Percentiles rank a stretch among this genome's conserved stretches.
These are phyloP conservation scores for Cacoxenus indagator DNA, from an alignment of 2,888 invertebrate species.

Conservation along the genomic window DNA sequence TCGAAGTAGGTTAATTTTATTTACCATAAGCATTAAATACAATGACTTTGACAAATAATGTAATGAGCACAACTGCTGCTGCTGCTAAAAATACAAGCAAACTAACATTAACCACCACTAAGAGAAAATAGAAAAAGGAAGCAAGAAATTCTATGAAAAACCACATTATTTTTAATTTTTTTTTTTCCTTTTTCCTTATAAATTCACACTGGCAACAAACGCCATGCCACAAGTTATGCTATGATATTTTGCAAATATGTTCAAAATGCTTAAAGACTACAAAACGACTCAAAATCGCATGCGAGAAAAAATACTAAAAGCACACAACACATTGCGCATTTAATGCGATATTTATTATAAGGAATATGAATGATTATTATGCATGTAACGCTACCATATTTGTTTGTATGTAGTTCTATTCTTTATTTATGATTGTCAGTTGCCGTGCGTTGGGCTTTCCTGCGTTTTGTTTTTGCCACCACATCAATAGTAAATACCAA, in stretches of 20 bases:
- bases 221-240: conserved; percentile 7
- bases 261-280: neutral
- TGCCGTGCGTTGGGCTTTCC: too few relatives aligned
- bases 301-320: neutral
- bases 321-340: neutral
- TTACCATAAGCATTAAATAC: neutral
- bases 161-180: neutral
- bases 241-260: neutral
- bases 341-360: neutral
- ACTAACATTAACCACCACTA: neutral
- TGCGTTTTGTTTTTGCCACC: neutral
- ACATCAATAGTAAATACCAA: conserved; percentile 8
- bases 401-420: neutral
- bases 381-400: neutral
- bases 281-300: neutral
- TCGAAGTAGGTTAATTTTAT: neutral
- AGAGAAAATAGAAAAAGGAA: too few relatives aligned
- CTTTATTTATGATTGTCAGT: too few relatives aligned
- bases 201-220: neutral
- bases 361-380: neutral
- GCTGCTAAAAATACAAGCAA: neutral
- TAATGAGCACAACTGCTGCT: too few relatives aligned
- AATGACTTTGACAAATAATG: too few relatives aligned
- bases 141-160: neutral
- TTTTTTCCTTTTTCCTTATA: neutral